phyloP scores from a whole-genome alignment of 2,797 vertebrate genomes.

The Poecilia wingei region DNA sequence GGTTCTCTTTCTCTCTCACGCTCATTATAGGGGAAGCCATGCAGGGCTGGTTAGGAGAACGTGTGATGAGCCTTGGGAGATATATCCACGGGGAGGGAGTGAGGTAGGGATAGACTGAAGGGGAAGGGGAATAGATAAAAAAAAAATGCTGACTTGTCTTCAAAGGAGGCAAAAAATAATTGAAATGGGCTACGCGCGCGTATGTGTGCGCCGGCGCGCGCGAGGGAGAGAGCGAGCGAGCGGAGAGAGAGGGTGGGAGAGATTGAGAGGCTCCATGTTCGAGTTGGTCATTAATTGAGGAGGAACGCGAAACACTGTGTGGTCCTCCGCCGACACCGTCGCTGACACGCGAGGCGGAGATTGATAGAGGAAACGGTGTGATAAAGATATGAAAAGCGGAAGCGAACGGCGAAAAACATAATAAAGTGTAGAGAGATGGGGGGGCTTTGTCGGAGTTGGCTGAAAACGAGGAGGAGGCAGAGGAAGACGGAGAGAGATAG shows the following conservation, averaged over 20 bases:
- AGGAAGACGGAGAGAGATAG: constrained; percentile 53
- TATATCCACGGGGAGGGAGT: constrained; percentile 77
- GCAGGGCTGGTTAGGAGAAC: constrained; percentile 76
- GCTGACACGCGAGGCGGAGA: constrained; percentile 72
- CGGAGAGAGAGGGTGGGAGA: constrained; percentile 36
- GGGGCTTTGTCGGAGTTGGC: constrained; percentile 62
- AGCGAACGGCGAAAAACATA: constrained; percentile 67
- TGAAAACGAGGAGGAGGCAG: constrained; percentile 48
- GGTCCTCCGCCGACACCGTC: constrained; percentile 73
- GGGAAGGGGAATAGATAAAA: constrained; percentile 74
- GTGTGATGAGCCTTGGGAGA: constrained; percentile 79
- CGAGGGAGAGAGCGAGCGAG: background rate
- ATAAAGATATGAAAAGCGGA: constrained; percentile 74
- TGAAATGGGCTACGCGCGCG: constrained; percentile 68
- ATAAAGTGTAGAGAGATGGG: constrained; percentile 61
- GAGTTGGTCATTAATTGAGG: constrained; percentile 82
- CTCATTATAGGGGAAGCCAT: constrained; percentile 79
- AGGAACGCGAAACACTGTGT: constrained; percentile 78
- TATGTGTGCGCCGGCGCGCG: constrained; percentile 15
- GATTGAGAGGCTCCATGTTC: constrained; percentile 77
- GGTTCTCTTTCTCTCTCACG: constrained; percentile 54
- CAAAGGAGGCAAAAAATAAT: constrained; percentile 82
- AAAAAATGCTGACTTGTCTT: constrained; percentile 83
- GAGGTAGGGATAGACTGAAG: constrained; percentile 72
- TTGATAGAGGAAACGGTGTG: constrained; percentile 76